Base-by-base conservation (phyloP, 2,888 invertebrate genomes). In the Leptinotarsa peninsularis region DNA sequence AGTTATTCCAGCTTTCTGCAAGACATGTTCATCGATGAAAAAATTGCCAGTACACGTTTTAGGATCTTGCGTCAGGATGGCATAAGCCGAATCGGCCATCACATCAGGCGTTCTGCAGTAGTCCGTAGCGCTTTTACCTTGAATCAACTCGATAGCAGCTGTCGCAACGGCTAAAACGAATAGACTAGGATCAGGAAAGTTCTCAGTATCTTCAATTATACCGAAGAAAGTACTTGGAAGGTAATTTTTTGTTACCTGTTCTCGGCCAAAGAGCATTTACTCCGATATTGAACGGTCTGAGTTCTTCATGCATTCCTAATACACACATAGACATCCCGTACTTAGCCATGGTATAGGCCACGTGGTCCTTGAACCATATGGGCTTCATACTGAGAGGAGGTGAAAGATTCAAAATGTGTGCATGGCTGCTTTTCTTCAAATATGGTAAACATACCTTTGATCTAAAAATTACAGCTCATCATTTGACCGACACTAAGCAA, bases 241-340 rank as follows among this genome's bases (percentile, higher is more conserved):
- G 43, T 43, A 3, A 43, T 43, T 43, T 43, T 43, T 21, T 63
- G 63, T 81, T 87, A 95, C 95, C 94, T 82, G 98, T 98, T 86
- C 92, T 93, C 0, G 99, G 99, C 99, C 99, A 99, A 0, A 99
- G 90, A 0, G 98, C 97, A 89, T 99, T 99, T 15, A 98, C 98
- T 18, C 94, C 97, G 79, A 99, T 94, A 75, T 94, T 94, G 81
- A 92, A 91, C 0, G 91, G 91, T 83, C 92, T 93, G 85, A 98
- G 95, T 89, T 99, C 99, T 79, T 94, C 95, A n/a, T 97, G 92
- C 97, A 98, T 98, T 18, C 99, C 98, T 17, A 99, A 90, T 2
- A 96, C 98, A 88, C 98, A 98, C 97, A 99, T 96, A 0, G 98
- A 98, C 98, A 98, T 98, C 27, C 98, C 98, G 87, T 97, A 99